Conservation (phyloP, 2,888 invertebrate genomes). For the Harpalus rufipes region DNA sequence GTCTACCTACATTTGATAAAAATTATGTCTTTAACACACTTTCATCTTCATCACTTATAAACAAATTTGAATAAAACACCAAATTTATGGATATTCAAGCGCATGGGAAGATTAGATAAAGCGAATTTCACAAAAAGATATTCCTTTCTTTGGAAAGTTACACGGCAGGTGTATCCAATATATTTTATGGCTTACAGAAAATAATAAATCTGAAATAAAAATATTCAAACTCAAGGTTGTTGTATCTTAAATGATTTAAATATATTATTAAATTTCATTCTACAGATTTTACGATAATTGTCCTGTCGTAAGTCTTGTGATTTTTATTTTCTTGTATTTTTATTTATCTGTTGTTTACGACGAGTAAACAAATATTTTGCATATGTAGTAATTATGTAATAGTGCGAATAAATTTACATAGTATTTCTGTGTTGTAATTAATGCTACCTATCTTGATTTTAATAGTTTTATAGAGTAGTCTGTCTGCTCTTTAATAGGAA, state of each 20-base stretch:
- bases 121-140: slow-evolving; percentile 37
- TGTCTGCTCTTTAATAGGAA: slow-evolving; percentile 29
- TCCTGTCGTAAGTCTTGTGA: slow-evolving; percentile 14
- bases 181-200: slow-evolving; percentile 42
- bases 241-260: slow-evolving; percentile 36
- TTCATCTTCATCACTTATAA: slow-evolving; percentile 15
- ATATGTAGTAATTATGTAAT: slow-evolving; percentile 56
- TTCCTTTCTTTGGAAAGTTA: slow-evolving; percentile 47
- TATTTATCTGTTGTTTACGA: slow-evolving; percentile 39
- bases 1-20: background rate
- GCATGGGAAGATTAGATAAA: slow-evolving; percentile 43
- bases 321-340: slow-evolving; percentile 31
- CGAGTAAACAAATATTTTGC: slow-evolving; percentile 52
- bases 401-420: slow-evolving; percentile 42
- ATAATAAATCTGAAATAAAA: slow-evolving; percentile 40
- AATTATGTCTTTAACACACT: slow-evolving; percentile 22
- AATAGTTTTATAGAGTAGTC: slow-evolving; percentile 23
- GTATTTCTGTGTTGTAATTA: slow-evolving; percentile 10
- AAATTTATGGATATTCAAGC: slow-evolving; percentile 26
- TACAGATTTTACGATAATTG: slow-evolving; percentile 40
- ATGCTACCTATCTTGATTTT: background rate
- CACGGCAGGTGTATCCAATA: slow-evolving; percentile 30
- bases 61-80: slow-evolving; percentile 42
- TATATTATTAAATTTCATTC: slow-evolving; percentile 42
- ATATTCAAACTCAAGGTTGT: slow-evolving; percentile 32